Conservation (phyloP, 2,797 vertebrate species). For the Lacerta bilineata region DNA sequence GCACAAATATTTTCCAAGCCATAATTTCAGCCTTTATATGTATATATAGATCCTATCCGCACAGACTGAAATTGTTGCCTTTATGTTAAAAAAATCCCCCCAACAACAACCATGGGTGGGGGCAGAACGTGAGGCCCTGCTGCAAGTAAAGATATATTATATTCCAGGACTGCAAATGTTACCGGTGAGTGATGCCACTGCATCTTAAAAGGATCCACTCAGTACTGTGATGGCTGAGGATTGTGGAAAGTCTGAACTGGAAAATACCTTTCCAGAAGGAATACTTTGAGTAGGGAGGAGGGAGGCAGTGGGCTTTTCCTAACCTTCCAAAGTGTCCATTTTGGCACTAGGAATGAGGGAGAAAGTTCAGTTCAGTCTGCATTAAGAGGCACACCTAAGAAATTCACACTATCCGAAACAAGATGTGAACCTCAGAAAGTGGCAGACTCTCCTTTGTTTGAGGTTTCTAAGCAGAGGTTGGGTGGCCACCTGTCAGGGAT, state of each 20-base stretch:
- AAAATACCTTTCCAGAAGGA: not conserved
- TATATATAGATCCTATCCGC: slow-evolving; percentile 51
- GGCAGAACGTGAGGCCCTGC: not conserved
- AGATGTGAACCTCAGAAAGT: no score
- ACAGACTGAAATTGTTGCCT: slow-evolving; percentile 58
- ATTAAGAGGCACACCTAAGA: no score
- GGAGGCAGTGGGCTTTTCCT: not conserved
- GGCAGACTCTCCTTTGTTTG: no score
- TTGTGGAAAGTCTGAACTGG: not conserved
- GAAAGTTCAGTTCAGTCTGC: no score
- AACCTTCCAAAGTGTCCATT: no score
- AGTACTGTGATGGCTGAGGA: not conserved
- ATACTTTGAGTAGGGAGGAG: not conserved
- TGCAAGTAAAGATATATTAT: slow-evolving; percentile 8
- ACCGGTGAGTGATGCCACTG: not conserved
- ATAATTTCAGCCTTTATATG: slow-evolving; percentile 69
- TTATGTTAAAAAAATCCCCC: slow-evolving; percentile 56
- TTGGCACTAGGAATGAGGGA: no score
- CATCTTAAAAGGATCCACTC: not conserved
- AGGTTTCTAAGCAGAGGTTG: no score
- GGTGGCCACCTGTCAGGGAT: no score
- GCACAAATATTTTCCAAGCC: slow-evolving; percentile 67
- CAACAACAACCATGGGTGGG: not conserved
- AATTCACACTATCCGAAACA: no score
- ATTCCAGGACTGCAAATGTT: not conserved